Base-by-base conservation (phyloP, 64 coral and sea anemone genomes). In the Catalaphyllia jardinei region DNA sequence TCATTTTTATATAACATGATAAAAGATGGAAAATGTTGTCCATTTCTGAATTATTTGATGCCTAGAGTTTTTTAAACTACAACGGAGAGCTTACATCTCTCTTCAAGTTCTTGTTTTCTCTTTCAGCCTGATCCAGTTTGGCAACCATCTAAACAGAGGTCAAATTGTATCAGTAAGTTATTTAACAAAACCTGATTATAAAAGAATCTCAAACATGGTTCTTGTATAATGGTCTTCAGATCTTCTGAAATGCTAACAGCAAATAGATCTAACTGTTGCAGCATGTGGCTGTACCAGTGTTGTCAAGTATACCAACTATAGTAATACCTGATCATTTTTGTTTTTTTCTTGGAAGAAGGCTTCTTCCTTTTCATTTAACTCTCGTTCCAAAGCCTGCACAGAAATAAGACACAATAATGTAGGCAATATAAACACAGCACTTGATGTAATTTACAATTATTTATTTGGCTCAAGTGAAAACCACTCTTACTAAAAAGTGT, bases 71-170 rank as follows among this genome's bases (percentile, higher is more conserved):
- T 57, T 57, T 14, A 14, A 52, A 18, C 12, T 35, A 28, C 16
- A 17, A 2, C 17, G 8, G 24, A 31, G 2, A 29, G 8, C 94
- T 93, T 72, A 98, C 96, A 75, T 88, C 93, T 90, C 90, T 89
- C 75, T 88, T 98, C n/a, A 98, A 79, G 27, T 61, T 92, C 49
- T 88, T 98, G 52, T 93, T 98, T 74, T 98, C 93, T 91, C 85
- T 90, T 73, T 98, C 96, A 60, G 78, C 38, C 52, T 92, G 89
- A 61, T 95, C 96, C 60, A 91, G 25, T 88, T 69, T 88, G 39
- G 42, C 38, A 61, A 46, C 75, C 61, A 98, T 76, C 90, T 98
- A 84, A n/a, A 90, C 71, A 13, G 61, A 24, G 76, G 49, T 82
- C n/a, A 74, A 29, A 90, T 27, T 25, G 13, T 12, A 46, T 57